These are phyloP conservation scores for Cistogaster globosa DNA, from an alignment of 2,888 invertebrate genomes.

Conservation along the genomic window DNA sequence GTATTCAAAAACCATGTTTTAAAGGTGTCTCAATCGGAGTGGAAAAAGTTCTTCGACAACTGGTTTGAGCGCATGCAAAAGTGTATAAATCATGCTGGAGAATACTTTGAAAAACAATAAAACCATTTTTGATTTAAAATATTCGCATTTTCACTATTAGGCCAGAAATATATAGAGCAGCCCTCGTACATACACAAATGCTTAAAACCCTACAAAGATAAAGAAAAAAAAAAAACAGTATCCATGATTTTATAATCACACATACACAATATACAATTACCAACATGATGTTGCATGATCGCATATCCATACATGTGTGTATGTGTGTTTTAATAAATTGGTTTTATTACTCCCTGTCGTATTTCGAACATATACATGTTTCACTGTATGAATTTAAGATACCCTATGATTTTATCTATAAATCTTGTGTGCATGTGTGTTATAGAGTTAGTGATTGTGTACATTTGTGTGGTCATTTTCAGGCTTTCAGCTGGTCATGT, in stretches of 20 bases:
- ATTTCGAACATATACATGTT: constrained; percentile 20
- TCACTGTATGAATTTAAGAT: constrained; percentile 1
- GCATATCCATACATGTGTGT: not conserved
- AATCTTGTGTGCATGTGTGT: not conserved
- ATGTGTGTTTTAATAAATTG: constrained; percentile 39
- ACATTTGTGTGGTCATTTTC: constrained; percentile 47
- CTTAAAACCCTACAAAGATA: not conserved
- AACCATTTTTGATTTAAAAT: too few species aligned
- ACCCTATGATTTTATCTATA: not conserved
- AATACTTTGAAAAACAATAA: too few species aligned
- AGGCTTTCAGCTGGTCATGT: constrained; percentile 49
- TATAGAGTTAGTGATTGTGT: constrained; percentile 1
- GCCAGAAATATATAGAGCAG: too few species aligned
- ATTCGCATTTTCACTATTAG: too few species aligned
- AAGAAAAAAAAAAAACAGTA: not conserved
- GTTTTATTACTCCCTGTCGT: constrained; percentile 63
- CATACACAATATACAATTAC: constrained; percentile 14
- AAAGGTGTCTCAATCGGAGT: too few species aligned
- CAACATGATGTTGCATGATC: constrained; percentile 18
- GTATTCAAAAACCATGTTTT: too few species aligned
- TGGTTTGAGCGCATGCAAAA: too few species aligned
- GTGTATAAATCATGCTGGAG: too few species aligned
- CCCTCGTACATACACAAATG: not conserved
- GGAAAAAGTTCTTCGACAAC: too few species aligned
- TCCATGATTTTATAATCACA: constrained; percentile 1